These are phyloP conservation scores for Cantharis rustica DNA, from an alignment of 2,888 invertebrate genomes.

Conservation along the genomic window DNA sequence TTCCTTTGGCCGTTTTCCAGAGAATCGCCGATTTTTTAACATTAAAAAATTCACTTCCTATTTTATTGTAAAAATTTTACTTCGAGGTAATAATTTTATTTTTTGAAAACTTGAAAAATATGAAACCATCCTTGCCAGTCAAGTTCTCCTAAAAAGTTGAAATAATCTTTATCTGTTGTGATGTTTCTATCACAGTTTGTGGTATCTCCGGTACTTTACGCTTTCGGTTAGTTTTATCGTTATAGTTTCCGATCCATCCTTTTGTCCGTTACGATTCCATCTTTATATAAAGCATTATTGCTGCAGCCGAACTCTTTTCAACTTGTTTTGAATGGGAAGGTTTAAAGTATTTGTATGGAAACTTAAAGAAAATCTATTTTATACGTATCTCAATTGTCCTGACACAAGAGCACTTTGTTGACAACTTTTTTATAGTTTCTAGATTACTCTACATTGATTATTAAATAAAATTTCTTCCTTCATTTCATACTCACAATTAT, in stretches of 20 bases:
- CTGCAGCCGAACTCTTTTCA: constrained; percentile 22
- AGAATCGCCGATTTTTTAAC: constrained; percentile 6
- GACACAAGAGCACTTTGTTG: not conserved
- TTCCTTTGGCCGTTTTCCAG: constrained; percentile 47
- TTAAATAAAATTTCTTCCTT: not conserved
- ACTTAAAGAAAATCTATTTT: not conserved
- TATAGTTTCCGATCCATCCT: constrained; percentile 52
- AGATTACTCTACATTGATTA: not conserved
- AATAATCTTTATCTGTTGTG: constrained; percentile 52
- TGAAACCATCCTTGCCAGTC: constrained; percentile 12
- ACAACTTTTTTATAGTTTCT: not conserved
- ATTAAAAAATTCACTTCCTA: not conserved
- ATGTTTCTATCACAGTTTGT: constrained; percentile 44
- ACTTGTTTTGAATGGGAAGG: constrained; percentile 28
- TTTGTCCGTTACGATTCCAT: constrained; percentile 44
- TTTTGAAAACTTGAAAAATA: not conserved
- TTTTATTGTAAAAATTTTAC: not conserved
- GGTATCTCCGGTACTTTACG: constrained; percentile 47
- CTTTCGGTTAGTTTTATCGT: constrained; percentile 55
- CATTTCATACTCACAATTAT: not conserved
- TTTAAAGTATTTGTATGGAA: not conserved
- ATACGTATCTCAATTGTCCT: not conserved
- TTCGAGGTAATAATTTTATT: not conserved
- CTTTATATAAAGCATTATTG: constrained; percentile 33
- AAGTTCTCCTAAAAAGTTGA: constrained; percentile 20